These are phyloP conservation scores for Tenthredo distinguenda DNA, from an alignment of 2,888 invertebrate species.

Conservation along the genomic window DNA sequence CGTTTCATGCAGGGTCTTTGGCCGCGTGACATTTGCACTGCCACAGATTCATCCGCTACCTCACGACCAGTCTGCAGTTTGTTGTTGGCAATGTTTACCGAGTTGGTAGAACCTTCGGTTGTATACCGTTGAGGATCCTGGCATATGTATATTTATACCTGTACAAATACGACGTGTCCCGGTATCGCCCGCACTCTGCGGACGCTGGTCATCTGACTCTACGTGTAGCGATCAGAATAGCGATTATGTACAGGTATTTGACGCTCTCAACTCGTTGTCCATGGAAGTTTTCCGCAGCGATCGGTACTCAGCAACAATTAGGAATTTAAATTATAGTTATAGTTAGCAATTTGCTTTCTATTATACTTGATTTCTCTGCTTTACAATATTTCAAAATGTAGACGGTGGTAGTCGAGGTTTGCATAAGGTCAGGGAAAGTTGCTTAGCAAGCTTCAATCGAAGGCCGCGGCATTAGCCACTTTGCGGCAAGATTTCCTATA, in stretches of 20 bases:
- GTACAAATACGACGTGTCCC: background rate
- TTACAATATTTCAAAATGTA: background rate
- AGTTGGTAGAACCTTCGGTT: background rate
- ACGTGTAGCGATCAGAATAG: background rate
- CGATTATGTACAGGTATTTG: background rate
- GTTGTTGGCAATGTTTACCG: slow-evolving; percentile 5
- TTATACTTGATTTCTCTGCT: background rate
- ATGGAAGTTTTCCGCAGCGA: background rate
- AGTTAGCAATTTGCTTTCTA: background rate
- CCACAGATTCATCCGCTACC: background rate
- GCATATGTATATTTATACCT: background rate
- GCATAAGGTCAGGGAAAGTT: slow-evolving; percentile 35
- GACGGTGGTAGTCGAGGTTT: background rate
- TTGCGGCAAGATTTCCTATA: background rate
- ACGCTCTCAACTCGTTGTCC: background rate
- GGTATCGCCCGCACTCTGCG: background rate
- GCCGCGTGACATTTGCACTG: slow-evolving; percentile 10
- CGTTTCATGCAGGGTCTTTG: background rate
- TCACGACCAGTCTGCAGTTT: background rate
- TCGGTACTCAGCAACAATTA: background rate
- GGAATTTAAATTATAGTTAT: background rate
- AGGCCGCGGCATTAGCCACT: background rate
- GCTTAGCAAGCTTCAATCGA: slow-evolving; percentile 32
- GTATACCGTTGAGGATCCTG: background rate
- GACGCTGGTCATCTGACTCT: background rate